Evolutionary conservation across 1,140 invertebrate species (phyloP), one percentile per base, ranked within the genome.

Genomic region (Belonocnema kinseyi): DNA sequence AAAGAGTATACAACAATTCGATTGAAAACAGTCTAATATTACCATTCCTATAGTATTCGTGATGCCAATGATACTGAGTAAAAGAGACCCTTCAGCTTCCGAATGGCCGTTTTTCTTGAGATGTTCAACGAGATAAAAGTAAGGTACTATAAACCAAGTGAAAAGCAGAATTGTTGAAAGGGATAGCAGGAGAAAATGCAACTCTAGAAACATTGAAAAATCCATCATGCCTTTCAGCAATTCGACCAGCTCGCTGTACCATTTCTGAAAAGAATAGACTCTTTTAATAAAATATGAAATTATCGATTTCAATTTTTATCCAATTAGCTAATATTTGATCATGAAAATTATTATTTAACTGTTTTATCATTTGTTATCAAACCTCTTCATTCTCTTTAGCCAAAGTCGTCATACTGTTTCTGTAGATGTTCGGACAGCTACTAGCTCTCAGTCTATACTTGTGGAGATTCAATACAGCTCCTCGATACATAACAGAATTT

Each of bases 61-160:
- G 78, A 98, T 96, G 14, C 97, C 97, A 82, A 97, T 96, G 46
- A 97, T 93, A 16, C 95, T 96, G 80, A 97, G 96, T 21, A 97
- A 91, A 85, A 95, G 94, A 2, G 96, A 96, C 1, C 95, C 94
- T 73, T 95, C 93, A 1, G 94, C 94, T 80, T 96, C 94, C 73
- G 93, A 93, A 87, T 94, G 94, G 16, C 95, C 95, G 89, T 94
- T 93, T 81, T 93, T 93, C 76, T 93, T 94, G 11, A 95, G 95
- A 85, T 95, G 93, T 87, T 97, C 96, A 14, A 95, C 94, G 61
- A 97, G 93, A 90, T 97, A 97, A 76, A 97, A 95, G 86, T 97
- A 97, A 21, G 96, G 96, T 46, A 97, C 96, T 88, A 97, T 96
- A 89, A 97, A 97, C 95, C 96, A 97, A 56, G 95, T 95, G 91